phyloP scores from a whole-genome alignment of 2,113 vertebrate species.

The Ctenomys sociabilis region DNA sequence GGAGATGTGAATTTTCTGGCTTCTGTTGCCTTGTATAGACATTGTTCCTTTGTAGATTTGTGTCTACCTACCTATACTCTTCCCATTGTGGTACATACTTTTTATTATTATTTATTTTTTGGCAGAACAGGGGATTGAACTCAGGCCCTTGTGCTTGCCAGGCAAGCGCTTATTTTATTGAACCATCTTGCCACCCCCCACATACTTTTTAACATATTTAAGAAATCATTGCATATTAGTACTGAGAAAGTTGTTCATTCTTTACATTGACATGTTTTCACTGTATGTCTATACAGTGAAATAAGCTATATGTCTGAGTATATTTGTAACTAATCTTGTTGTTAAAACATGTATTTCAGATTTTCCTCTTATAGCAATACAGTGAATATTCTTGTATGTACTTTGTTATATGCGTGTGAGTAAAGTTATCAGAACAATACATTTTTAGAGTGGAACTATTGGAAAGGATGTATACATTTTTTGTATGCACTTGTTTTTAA shows the following conservation, averaged over 20 bases:
- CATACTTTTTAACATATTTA: neutral
- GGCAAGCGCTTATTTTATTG: too few species aligned
- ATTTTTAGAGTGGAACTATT: slow-evolving; percentile 51
- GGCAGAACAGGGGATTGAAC: too few species aligned
- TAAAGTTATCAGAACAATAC: neutral
- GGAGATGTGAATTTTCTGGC: slow-evolving; percentile 28
- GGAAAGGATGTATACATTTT: slow-evolving; percentile 31
- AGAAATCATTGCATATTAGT: neutral
- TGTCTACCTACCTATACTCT: neutral
- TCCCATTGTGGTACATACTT: neutral
- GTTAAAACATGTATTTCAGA: slow-evolving; percentile 26
- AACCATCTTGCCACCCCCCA: neutral
- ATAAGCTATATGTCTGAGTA: neutral
- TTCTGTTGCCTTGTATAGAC: neutral
- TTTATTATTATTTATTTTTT: neutral
- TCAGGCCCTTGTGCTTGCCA: too few species aligned
- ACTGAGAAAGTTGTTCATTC: slow-evolving; percentile 40
- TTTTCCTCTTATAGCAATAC: slow-evolving; percentile 37
- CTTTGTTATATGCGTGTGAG: neutral
- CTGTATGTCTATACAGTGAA: neutral
- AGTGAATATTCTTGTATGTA: slow-evolving; percentile 32
- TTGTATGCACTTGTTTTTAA: neutral
- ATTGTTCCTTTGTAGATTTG: neutral
- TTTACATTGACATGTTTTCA: slow-evolving; percentile 24
- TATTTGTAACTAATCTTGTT: slow-evolving; percentile 49